Evolutionary conservation across 2,797 vertebrate species (phyloP), one percentile per base, ranked within the genome.

Genomic region (Hirundo rustica): DNA sequence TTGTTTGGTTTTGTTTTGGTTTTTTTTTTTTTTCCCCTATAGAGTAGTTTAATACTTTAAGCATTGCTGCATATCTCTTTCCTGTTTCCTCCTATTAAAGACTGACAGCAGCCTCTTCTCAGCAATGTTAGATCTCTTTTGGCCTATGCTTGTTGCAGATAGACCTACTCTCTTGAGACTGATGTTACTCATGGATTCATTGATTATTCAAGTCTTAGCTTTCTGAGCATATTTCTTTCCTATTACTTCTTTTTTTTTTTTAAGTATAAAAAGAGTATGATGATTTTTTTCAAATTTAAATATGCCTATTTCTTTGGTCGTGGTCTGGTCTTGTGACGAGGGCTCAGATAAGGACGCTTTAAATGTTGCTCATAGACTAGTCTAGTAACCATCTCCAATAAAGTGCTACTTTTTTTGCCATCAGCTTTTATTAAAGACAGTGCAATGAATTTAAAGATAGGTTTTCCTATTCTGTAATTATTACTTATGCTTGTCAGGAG

Each of bases 371-470:
- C 6, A 3, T 36, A 54, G 65, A 12, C 61, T 47, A 38, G 25
- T 55, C 38, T 79, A 51, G 45, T 89, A 87, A 72, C 27, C 2
- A 2, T 70, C 44, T 73, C 38, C 30, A 70, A 1, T 74, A 20
- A 76, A 61, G 20, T 0, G 0, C 26, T 74, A 2, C 26, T 40
- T 44, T 34, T 30, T 77, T 91, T 61, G 36, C 61, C 0, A 0
- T 79, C 50, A 74, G 16, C 29, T 89, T 93, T 91, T 91, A 23
- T 34, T 61, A 14, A 5, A 71, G 50, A 13, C 53, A 26, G 23
- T 61, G 26, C 29, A 64, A 0, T 89, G 42, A 72, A 57, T 51
- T 72, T 77, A 40, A 40, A 80, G 58, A 44, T 67, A 62, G 51
- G 7, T 44, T 80, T 88, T 83, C 22, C 58, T 77, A 11, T 70